A percentile compares a stretch with the other conserved stretches of the same genome.
These are phyloP conservation scores for Melanophora roralis DNA, from an alignment of 2,888 invertebrate species.

Conservation along the genomic window DNA sequence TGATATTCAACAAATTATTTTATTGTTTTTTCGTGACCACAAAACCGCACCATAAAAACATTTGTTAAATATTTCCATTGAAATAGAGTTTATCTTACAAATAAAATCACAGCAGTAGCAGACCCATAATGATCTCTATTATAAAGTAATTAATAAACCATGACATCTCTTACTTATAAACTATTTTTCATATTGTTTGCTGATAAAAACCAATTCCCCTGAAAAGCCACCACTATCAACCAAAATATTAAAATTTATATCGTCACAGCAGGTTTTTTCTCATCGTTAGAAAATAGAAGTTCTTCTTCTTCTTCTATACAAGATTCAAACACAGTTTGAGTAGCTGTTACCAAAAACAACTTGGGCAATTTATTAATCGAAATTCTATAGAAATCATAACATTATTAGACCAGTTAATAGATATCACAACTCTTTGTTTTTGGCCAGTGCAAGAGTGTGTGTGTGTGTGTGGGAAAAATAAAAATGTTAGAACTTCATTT, in stretches of 20 bases:
- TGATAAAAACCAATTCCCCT: constrained; percentile 41
- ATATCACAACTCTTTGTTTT: constrained; percentile 41
- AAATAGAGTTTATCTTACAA: constrained; percentile 45
- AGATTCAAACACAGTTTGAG: constrained; percentile 28
- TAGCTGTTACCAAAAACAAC: constrained; percentile 38
- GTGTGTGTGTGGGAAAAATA: constrained; percentile 37
- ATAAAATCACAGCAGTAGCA: constrained; percentile 59
- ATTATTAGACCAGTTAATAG: constrained; percentile 60
- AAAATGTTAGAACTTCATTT: constrained; percentile 7
- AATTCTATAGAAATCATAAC: constrained; percentile 60
- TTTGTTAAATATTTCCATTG: constrained; percentile 27
- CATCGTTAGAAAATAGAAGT: background rate
- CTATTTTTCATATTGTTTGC: background rate
- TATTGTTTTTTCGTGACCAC: constrained; percentile 24
- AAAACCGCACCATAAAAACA: constrained; percentile 2
- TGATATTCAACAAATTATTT: constrained; percentile 44
- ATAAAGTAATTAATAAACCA: constrained; percentile 61
- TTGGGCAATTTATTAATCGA: constrained; percentile 29
- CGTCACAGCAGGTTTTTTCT: constrained; percentile 47
- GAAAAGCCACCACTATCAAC: constrained; percentile 16
- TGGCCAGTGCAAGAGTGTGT: background rate
- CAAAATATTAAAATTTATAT: constrained; percentile 53
- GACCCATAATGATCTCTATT: constrained; percentile 58
- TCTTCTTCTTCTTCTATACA: too few species aligned
- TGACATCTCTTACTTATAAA: constrained; percentile 49